Percentiles rank a stretch among this genome's conserved stretches.
These are phyloP conservation scores for Trachythela sp. DNA, from an alignment of 64 coral and sea anemone genomes.

Conservation along the genomic window DNA sequence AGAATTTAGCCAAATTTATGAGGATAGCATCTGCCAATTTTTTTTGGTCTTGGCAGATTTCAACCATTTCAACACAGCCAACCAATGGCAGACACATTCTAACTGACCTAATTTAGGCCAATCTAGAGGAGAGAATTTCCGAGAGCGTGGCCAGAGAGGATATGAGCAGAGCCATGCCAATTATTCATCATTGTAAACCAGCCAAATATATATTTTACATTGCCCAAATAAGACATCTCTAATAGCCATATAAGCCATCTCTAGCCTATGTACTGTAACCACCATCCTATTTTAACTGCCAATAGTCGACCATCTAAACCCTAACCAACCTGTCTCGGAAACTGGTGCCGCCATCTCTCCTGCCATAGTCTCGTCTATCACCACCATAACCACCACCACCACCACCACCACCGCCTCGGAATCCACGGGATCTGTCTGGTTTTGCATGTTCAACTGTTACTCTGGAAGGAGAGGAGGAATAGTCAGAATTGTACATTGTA, in stretches of 20 bases:
- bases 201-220: neutral
- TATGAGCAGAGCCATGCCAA: neutral
- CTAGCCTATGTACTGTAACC: neutral
- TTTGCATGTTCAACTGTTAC: constrained; percentile 75
- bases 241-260: neutral
- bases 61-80: neutral
- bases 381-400: constrained; percentile 19
- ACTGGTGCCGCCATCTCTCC: constrained; percentile 9
- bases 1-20: neutral
- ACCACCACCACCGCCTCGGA: neutral
- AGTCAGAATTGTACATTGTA: neutral
- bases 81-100: neutral
- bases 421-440: constrained; percentile 25
- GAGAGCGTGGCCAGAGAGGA: neutral
- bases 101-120: neutral
- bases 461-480: neutral
- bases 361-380: constrained; percentile 47
- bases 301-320: constrained; percentile 28
- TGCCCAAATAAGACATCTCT: neutral
- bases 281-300: no score
- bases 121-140: neutral
- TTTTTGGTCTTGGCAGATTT: neutral
- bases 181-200: neutral
- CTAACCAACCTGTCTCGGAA: neutral
- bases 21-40: neutral